These are phyloP conservation scores for Chrysomela aeneicollis DNA, from an alignment of 2,888 invertebrate genomes.

Conservation along the genomic window DNA sequence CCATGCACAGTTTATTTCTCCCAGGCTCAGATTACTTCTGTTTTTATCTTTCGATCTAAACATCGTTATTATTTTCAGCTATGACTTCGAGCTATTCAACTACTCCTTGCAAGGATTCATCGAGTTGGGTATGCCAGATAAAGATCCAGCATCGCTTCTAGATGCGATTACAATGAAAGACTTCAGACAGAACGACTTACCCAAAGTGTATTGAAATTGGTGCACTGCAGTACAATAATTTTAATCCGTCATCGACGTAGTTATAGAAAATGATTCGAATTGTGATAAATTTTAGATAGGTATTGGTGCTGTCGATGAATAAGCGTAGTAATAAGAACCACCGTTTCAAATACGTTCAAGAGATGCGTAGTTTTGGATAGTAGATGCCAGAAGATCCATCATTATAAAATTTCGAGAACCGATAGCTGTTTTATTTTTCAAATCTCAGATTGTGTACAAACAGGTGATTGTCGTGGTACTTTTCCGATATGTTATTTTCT, in stretches of 20 bases:
- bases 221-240: conserved; percentile 16
- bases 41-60: too few relatives aligned
- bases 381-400: not conserved
- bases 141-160: conserved; percentile 56
- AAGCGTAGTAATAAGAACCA: not conserved
- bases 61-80: conserved; percentile 64
- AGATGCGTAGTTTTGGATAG: not conserved
- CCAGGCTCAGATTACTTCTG: too few relatives aligned
- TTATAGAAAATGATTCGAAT: conserved; percentile 23
- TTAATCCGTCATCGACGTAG: conserved; percentile 13
- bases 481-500: too few relatives aligned
- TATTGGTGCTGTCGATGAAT: conserved; percentile 11
- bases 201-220: conserved; percentile 34
- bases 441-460: not conserved
- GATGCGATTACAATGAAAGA: conserved; percentile 57
- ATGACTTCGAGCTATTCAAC: conserved; percentile 88
- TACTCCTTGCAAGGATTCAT: conserved; percentile 79
- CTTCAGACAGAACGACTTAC: conserved; percentile 36
- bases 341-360: not conserved
- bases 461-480: too few relatives aligned
- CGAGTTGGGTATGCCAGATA: conserved; percentile 65
- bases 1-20: too few relatives aligned
- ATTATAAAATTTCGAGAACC: not conserved
- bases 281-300: conserved; percentile 28
- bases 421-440: not conserved